phyloP scores from a whole-genome alignment of 2,113 vertebrate species.

The Onychostruthus taczanowskii region DNA sequence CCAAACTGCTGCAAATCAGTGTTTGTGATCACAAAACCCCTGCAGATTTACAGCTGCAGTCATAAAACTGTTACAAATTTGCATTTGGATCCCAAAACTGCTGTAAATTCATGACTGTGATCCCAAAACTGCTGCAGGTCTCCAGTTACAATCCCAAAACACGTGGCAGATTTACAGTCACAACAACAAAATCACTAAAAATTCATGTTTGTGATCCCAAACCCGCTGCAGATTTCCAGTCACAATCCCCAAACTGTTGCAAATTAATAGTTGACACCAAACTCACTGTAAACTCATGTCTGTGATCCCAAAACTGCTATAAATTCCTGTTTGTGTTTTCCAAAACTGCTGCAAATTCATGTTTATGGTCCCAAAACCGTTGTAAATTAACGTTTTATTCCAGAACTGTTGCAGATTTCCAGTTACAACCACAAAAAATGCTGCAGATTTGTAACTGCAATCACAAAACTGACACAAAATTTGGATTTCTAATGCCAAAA shows the following conservation, averaged over 20 bases:
- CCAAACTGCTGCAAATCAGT: background rate
- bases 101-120: too few relatives aligned
- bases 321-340: background rate
- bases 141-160: background rate
- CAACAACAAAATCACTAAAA: background rate
- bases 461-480: background rate
- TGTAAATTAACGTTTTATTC: rapidly evolving
- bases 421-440: background rate
- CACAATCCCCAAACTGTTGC: too few relatives aligned
- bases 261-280: rapidly evolving
- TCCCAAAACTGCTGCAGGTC: background rate
- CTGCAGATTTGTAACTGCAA: rapidly evolving
- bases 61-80: too few relatives aligned
- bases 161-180: rapidly evolving
- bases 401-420: background rate
- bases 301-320: rapidly evolving
- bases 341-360: background rate
- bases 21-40: rapidly evolving
- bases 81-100: background rate
- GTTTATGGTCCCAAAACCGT: rapidly evolving
- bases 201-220: background rate
- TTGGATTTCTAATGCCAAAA: background rate
- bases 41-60: background rate
- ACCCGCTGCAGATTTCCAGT: rapidly evolving
- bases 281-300: background rate